phyloP scores from a whole-genome alignment of 2,888 invertebrate genomes.

The Shargacucullia verbasci region DNA sequence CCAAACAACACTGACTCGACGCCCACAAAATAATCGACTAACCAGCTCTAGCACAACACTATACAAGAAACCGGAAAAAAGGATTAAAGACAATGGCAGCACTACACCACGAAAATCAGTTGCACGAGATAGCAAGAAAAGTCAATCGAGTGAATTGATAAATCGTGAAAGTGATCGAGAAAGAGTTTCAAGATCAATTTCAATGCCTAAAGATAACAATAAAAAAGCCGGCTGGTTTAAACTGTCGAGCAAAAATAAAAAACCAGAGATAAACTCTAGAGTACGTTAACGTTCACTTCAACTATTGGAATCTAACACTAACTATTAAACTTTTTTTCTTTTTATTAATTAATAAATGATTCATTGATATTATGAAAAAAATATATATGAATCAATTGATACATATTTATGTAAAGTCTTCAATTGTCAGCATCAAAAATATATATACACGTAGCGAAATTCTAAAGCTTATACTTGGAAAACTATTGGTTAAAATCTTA shows the following conservation, averaged over 20 bases:
- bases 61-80: slow-evolving; percentile 83
- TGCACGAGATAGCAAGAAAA: slow-evolving; percentile 82
- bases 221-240: slow-evolving; percentile 93
- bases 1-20: slow-evolving; percentile 78
- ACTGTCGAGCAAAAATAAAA: slow-evolving; percentile 86
- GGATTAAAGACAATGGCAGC: slow-evolving; percentile 66
- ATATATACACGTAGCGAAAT: no score
- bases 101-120: slow-evolving; percentile 81
- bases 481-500: no score
- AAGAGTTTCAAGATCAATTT: slow-evolving; percentile 90
- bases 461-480: no score
- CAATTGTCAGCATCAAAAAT: no score
- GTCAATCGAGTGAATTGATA: slow-evolving; percentile 90
- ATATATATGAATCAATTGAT: no score
- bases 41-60: slow-evolving; percentile 81
- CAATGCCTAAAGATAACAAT: slow-evolving; percentile 92
- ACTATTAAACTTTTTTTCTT: no score
- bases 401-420: no score
- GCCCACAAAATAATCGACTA: slow-evolving; percentile 75
- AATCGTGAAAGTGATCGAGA: slow-evolving; percentile 86
- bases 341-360: slow-evolving; percentile 1
- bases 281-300: slow-evolving; percentile 72
- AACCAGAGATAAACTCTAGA: slow-evolving; percentile 79
- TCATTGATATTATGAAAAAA: not conserved
- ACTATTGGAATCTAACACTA: slow-evolving; percentile 16